Evolutionary conservation across 2,888 invertebrate species (phyloP), one percentile per base, ranked within the genome.

Genomic region (Orchestes rusci): DNA sequence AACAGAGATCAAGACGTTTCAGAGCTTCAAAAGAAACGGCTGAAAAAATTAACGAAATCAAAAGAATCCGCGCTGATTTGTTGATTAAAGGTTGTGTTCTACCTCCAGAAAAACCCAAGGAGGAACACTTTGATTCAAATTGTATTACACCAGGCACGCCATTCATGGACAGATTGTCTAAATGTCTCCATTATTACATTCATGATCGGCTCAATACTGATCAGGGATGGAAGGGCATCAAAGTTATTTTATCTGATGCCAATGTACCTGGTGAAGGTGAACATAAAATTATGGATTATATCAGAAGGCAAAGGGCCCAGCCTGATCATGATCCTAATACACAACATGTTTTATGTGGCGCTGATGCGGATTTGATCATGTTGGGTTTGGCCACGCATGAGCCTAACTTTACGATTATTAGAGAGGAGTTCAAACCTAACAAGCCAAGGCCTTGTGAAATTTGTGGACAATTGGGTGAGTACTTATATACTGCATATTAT

Each of bases 91-190:
- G 91, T 0, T 82, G 51, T 34, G 50, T 76, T 54, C 67, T 92
- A 39, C 92, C 92, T 1, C 85, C 89, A 0, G 84, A 89, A 61
- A 96, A 94, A 69, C 80, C 85, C 1, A 89, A 91, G 60, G 89
- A 82, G 55, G 88, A 89, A 30, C 94, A 96, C 70, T 99, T 99
- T 67, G 99, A 99, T 69, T 94, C 94, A 42, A 99, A 99, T 69
- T 99, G 99, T 64, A 99, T 99, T 61, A 99, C 99, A 1, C 99
- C 99, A 0, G 96, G 97, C n/a, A 96, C 97, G 4, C 93, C 93
- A 0, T 96, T 96, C 64, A 96, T 96, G 95, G 90, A 89, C 56
- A 73, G 89, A 28, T 73, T 96, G 43, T 93, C 87, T 69, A 73
- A 81, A 67, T 77, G 93, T 71, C 70, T 91, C 68, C 79, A 82